phyloP scores from a whole-genome alignment of 2,113 vertebrate species.

The Callopanchax toddi region DNA sequence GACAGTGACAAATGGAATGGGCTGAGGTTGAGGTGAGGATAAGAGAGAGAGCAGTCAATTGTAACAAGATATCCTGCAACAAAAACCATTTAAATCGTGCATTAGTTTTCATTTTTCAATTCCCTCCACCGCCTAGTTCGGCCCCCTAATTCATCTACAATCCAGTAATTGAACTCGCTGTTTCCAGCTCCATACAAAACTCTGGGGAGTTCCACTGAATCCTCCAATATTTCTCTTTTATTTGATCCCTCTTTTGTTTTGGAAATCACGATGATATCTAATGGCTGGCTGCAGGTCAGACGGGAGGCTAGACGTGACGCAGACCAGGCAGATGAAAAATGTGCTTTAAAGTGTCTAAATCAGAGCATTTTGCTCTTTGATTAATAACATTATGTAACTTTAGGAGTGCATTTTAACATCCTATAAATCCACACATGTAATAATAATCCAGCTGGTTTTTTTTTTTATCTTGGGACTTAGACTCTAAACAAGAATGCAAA shows the following conservation, averaged over 20 bases:
- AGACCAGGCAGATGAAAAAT: slow-evolving; percentile 58
- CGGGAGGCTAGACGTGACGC: slow-evolving; percentile 41
- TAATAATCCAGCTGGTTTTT: slow-evolving; percentile 19
- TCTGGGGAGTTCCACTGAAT: slow-evolving; percentile 30
- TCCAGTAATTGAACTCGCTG: slow-evolving; percentile 59
- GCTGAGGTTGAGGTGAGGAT: slow-evolving; percentile 33
- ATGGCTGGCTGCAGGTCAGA: slow-evolving; percentile 48
- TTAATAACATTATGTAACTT: slow-evolving; percentile 59
- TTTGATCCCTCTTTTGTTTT: slow-evolving; percentile 31
- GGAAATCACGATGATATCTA: slow-evolving; percentile 58
- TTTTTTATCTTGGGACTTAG: no score
- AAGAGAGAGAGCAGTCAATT: slow-evolving; percentile 40
- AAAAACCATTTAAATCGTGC: slow-evolving; percentile 36
- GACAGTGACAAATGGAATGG: slow-evolving; percentile 31
- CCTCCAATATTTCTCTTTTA: slow-evolving; percentile 25
- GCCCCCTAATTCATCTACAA: slow-evolving; percentile 59
- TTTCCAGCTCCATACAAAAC: slow-evolving; percentile 30
- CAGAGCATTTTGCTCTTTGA: slow-evolving; percentile 41
- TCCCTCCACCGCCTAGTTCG: slow-evolving; percentile 10
- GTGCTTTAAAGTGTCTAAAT: slow-evolving; percentile 38
- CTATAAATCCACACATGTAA: slow-evolving; percentile 18
- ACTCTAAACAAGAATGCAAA: no score
- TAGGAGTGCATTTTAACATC: slow-evolving; percentile 46
- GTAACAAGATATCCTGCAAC: slow-evolving; percentile 47
- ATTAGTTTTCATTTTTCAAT: slow-evolving; percentile 19